Evolutionary conservation across 2,888 invertebrate genomes (phyloP).

Genomic region (Drosophila austrosaltans): DNA sequence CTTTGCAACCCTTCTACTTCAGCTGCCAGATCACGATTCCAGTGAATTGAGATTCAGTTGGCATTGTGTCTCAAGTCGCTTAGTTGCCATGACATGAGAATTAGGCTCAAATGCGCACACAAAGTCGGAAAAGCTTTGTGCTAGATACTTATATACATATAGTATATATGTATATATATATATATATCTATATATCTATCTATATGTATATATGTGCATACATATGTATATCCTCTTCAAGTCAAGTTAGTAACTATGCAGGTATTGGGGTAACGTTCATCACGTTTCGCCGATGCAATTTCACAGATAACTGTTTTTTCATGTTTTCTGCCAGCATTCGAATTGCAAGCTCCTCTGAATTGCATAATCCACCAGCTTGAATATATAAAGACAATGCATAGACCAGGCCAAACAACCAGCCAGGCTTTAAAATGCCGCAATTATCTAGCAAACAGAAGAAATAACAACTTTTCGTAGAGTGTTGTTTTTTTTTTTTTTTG

Average conservation of each 20-base stretch:
- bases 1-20: not conserved
- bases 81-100: constrained; percentile 72
- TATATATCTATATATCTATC: constrained; percentile 38
- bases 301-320: constrained; percentile 77
- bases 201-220: not conserved
- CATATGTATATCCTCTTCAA: constrained; percentile 15
- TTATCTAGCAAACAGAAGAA: constrained; percentile 57
- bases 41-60: constrained; percentile 25
- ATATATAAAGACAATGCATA: constrained; percentile 72
- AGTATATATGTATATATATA: constrained; percentile 25
- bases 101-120: constrained; percentile 68
- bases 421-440: constrained; percentile 65
- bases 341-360: constrained; percentile 29
- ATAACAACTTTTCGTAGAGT: constrained; percentile 10
- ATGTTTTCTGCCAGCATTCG: constrained; percentile 57
- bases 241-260: constrained; percentile 18
- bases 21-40: constrained; percentile 24
- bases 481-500: constrained; percentile 19
- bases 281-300: constrained; percentile 79
- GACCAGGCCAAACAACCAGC: constrained; percentile 42
- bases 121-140: constrained; percentile 68
- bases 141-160: constrained; percentile 42
- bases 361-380: constrained; percentile 66
- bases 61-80: constrained; percentile 59
- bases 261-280: constrained; percentile 75